These are phyloP conservation scores for Troglohyphantes excavatus DNA, from an alignment of 2,888 invertebrate species.

Conservation along the genomic window DNA sequence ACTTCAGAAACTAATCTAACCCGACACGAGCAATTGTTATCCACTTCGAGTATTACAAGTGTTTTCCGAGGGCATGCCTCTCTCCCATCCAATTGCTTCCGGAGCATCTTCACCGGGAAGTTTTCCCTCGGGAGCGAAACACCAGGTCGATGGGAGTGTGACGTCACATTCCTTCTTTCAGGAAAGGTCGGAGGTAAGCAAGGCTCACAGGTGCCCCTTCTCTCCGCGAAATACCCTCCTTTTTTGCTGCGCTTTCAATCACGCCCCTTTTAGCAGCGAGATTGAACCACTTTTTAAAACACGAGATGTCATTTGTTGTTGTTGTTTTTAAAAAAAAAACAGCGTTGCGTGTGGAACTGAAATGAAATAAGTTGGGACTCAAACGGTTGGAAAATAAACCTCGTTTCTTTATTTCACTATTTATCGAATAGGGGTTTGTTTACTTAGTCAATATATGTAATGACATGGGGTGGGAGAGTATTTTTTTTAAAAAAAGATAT, in stretches of 20 bases:
- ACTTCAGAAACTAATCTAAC: background rate
- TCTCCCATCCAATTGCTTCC: background rate
- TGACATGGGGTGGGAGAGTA: background rate
- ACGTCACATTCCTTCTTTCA: constrained; percentile 21
- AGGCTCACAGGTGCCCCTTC: constrained; percentile 48
- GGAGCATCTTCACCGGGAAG: background rate
- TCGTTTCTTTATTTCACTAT: background rate
- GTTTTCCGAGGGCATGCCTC: background rate
- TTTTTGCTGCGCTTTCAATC: background rate
- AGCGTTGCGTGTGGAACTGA: background rate
- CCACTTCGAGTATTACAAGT: background rate
- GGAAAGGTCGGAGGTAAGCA: constrained; percentile 59
- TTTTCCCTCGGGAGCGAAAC: background rate
- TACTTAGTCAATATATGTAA: background rate
- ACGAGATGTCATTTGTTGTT: no score
- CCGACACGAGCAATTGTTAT: constrained; percentile 5
- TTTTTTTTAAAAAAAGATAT: background rate
- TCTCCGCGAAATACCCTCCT: background rate
- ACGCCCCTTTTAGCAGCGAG: no score
- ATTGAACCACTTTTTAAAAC: no score
- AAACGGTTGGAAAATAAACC: background rate
- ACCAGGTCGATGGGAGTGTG: constrained; percentile 25
- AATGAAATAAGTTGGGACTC: background rate
- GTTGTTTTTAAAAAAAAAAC: background rate
- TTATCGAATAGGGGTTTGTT: background rate